These are phyloP conservation scores for Rhinolophus sinicus DNA, from an alignment of 2,113 vertebrate genomes.

Conservation along the genomic window DNA sequence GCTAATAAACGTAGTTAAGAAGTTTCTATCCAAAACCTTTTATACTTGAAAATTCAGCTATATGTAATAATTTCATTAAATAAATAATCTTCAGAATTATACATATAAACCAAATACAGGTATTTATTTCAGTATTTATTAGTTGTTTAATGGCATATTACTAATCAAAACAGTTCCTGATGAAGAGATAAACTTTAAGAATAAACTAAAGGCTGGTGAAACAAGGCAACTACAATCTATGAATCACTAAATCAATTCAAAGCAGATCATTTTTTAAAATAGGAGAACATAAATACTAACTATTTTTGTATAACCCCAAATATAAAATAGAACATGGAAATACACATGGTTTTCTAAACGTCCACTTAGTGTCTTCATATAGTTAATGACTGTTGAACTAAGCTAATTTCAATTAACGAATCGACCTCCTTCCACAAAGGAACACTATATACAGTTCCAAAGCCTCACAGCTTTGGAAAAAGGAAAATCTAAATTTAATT, in stretches of 20 bases:
- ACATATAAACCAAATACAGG: conserved; percentile 28
- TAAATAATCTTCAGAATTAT: conserved; percentile 37
- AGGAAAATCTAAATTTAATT: conserved; percentile 5
- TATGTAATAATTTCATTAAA: conserved; percentile 48
- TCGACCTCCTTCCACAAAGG: neutral
- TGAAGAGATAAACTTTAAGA: conserved; percentile 53
- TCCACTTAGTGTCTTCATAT: neutral
- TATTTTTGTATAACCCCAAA: conserved; percentile 28
- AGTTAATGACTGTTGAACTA: neutral
- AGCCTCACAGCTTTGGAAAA: conserved; percentile 19
- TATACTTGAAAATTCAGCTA: conserved; percentile 52
- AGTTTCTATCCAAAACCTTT: conserved; percentile 51
- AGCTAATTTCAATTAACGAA: conserved; percentile 42
- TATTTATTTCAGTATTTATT: conserved; percentile 35
- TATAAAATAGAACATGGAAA: conserved; percentile 4
- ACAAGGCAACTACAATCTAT: neutral
- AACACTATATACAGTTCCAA: conserved; percentile 36
- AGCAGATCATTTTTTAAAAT: neutral
- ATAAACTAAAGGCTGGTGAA: conserved; percentile 37
- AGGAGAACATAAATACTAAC: conserved; percentile 13
- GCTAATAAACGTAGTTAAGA: conserved; percentile 62
- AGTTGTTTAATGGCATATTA: conserved; percentile 29
- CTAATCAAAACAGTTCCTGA: conserved; percentile 16
- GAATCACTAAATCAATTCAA: conserved; percentile 24
- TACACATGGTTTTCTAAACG: neutral